These are phyloP conservation scores for Phrynocephalus forsythii DNA, from an alignment of 2,797 vertebrate genomes.

Conservation along the genomic window DNA sequence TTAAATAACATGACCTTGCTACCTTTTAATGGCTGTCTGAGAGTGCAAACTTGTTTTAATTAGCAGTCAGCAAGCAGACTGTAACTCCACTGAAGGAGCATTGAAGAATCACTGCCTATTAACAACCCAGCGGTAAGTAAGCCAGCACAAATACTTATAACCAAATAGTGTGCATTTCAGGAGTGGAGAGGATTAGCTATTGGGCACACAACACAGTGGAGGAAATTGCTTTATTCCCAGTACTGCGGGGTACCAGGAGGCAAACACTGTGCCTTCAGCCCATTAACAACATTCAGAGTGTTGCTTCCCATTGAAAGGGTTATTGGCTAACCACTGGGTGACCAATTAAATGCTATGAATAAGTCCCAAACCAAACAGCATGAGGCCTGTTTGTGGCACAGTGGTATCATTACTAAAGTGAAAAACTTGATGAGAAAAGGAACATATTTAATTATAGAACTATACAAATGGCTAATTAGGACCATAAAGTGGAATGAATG, in stretches of 20 bases:
- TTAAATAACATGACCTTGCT: constrained; percentile 83
- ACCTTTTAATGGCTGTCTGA: constrained; percentile 80
- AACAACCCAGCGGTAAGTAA: constrained; percentile 88
- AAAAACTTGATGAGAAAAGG: constrained; percentile 88
- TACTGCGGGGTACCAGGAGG: constrained; percentile 88
- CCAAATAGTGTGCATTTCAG: constrained; percentile 89
- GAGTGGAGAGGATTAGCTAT: constrained; percentile 87
- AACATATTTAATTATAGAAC: constrained; percentile 90
- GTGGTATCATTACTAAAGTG: constrained; percentile 89
- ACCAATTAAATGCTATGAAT: constrained; percentile 91
- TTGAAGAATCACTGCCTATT: constrained; percentile 89
- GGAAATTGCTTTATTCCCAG: constrained; percentile 90
- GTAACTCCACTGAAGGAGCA: constrained; percentile 86
- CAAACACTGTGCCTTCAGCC: constrained; percentile 86
- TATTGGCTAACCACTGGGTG: constrained; percentile 90
- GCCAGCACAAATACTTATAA: constrained; percentile 87
- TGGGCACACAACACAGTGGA: constrained; percentile 87
- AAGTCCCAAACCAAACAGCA: constrained; percentile 88
- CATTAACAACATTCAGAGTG: constrained; percentile 86
- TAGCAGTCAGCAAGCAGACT: constrained; percentile 87
- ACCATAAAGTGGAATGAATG: constrained; percentile 87
- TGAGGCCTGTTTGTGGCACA: constrained; percentile 88
- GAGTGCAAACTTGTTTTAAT: constrained; percentile 87
- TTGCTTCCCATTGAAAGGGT: constrained; percentile 87
- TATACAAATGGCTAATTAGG: constrained; percentile 90